phyloP scores from a whole-genome alignment of 2,113 vertebrate genomes.

The Mustela lutreola region DNA sequence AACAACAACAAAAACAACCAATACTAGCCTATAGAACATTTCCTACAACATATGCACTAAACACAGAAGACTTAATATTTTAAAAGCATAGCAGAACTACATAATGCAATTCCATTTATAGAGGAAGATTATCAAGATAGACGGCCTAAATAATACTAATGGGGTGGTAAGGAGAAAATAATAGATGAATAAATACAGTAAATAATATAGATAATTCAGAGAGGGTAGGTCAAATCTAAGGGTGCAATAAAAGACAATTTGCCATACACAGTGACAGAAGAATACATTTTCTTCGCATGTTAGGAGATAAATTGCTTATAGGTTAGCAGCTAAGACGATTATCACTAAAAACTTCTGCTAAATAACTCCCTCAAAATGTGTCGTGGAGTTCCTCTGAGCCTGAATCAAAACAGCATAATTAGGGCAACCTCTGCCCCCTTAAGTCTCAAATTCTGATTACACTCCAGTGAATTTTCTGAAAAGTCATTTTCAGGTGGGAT shows the following conservation, averaged over 20 bases:
- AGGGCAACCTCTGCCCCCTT: not conserved
- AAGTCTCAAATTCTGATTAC: constrained; percentile 40
- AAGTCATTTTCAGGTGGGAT: constrained; percentile 29
- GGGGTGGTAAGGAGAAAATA: not conserved
- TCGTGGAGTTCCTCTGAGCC: not conserved
- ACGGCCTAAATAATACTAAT: not conserved
- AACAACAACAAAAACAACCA: not conserved
- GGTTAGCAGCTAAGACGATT: not conserved
- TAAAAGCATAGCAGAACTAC: constrained; percentile 38
- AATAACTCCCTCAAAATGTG: not conserved
- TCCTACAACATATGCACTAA: not conserved
- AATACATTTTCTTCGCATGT: not conserved
- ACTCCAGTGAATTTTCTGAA: constrained; percentile 31
- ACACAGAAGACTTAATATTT: constrained; percentile 33
- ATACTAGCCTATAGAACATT: not conserved
- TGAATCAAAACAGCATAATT: not conserved
- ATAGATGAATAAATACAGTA: not conserved
- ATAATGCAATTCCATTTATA: not conserved
- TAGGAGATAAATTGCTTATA: not conserved
- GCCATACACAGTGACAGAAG: not conserved
- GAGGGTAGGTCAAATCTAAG: not conserved
- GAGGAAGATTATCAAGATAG: not conserved
- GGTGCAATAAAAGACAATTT: not conserved
- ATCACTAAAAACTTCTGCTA: constrained; percentile 46
- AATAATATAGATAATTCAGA: not conserved